Conservation (phyloP, 2,888 invertebrate species). For the Microctonus hyperodae region DNA sequence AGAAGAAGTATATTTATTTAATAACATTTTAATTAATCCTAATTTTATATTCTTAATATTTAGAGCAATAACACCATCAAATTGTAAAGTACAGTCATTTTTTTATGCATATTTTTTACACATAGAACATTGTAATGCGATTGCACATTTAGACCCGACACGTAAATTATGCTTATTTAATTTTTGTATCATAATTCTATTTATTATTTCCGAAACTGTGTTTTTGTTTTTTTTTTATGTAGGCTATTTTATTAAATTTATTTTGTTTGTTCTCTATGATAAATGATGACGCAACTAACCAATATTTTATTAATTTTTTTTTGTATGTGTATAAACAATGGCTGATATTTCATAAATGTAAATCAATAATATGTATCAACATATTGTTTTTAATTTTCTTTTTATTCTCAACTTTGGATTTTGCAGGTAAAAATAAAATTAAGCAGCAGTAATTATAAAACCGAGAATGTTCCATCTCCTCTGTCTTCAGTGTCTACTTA, state of each 20-base stretch:
- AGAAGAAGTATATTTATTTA: conserved; percentile 31
- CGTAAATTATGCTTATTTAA: conserved; percentile 42
- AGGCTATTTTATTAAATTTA: background rate
- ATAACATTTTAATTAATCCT: conserved; percentile 50
- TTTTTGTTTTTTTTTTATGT: background rate
- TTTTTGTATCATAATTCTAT: conserved; percentile 29
- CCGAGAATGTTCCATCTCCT: background rate
- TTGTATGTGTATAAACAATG: too few relatives aligned
- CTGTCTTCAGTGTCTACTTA: background rate
- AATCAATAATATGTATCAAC: too few relatives aligned
- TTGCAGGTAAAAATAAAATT: background rate
- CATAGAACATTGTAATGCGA: conserved; percentile 56
- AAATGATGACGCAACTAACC: background rate
- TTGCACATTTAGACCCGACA: conserved; percentile 57
- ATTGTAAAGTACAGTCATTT: conserved; percentile 60
- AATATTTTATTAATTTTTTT: too few relatives aligned
- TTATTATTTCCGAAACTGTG: conserved; percentile 19
- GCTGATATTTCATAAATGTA: too few relatives aligned
- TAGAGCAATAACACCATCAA: conserved; percentile 63
- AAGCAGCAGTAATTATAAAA: background rate
- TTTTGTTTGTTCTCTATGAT: conserved; percentile 2
- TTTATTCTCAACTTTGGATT: too few relatives aligned
- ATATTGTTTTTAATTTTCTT: too few relatives aligned
- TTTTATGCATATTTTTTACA: conserved; percentile 50
- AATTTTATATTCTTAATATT: conserved; percentile 59